These are phyloP conservation scores for Andrena hattorfiana DNA, from an alignment of 2,888 invertebrate species.

Conservation along the genomic window DNA sequence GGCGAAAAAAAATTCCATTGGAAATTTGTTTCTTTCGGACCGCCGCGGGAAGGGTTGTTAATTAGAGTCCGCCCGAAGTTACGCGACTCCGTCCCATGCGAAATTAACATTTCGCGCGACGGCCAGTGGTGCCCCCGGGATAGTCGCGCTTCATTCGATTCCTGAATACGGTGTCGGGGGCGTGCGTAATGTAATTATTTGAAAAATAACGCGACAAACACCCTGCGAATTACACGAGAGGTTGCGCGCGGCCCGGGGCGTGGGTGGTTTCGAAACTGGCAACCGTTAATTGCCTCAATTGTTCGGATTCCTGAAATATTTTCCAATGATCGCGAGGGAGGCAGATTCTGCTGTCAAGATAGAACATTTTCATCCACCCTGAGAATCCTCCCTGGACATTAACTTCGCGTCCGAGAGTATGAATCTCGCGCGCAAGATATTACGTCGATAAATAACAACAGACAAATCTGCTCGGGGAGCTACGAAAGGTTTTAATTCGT, in stretches of 20 bases:
- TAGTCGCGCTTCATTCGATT: conserved; percentile 14
- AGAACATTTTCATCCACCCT: background rate
- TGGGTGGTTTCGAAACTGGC: background rate
- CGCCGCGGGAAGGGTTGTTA: conserved; percentile 16
- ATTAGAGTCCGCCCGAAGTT: conserved; percentile 35
- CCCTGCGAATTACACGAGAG: conserved; percentile 5
- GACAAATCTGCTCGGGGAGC: background rate
- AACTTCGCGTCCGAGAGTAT: background rate
- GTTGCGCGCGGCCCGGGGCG: background rate
- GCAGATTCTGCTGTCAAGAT: background rate
- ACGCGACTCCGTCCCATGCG: conserved; percentile 7
- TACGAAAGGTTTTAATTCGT: conserved; percentile 23
- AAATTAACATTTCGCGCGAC: conserved; percentile 50
- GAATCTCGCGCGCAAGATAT: background rate
- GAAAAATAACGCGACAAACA: conserved; percentile 25
- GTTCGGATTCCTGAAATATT: background rate
- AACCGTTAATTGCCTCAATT: background rate
- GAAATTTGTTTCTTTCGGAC: conserved; percentile 6
- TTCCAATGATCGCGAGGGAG: background rate
- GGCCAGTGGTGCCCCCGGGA: conserved; percentile 38
- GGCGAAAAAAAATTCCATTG: conserved; percentile 7
- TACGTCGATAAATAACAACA: conserved; percentile 13
- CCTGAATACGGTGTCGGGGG: background rate
- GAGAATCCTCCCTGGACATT: background rate
- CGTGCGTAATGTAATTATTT: conserved; percentile 28